phyloP scores from a whole-genome alignment of 2,113 vertebrate species.

The Rattus norvegicus region DNA sequence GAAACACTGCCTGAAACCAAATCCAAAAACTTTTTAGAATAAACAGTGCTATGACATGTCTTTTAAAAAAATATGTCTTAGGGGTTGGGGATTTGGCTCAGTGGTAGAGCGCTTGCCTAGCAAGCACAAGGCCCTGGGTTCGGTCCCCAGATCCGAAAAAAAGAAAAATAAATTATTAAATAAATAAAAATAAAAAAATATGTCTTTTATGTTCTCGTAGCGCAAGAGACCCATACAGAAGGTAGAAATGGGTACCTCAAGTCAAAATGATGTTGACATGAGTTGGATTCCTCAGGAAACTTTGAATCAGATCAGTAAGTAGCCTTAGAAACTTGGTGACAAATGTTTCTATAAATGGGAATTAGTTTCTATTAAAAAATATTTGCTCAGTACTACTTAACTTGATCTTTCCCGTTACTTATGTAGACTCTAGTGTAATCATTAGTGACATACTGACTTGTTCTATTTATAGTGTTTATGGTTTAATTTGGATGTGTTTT shows the following conservation, averaged over 20 bases:
- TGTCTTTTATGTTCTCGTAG: conserved; percentile 82
- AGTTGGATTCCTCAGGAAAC: conserved; percentile 99
- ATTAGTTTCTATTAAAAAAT: conserved; percentile 31
- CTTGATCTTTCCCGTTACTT: not conserved
- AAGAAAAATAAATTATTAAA: no score
- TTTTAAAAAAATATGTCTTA: not conserved
- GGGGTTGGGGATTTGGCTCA: no score
- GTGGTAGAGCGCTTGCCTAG: no score
- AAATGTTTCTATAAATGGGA: conserved; percentile 11
- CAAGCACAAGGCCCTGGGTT: no score
- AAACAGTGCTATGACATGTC: not conserved
- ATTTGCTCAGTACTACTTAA: not conserved
- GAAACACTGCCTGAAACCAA: not conserved
- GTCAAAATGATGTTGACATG: conserved; percentile 97
- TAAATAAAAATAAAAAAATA: not conserved
- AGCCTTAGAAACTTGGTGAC: not conserved
- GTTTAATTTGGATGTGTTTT: conserved; percentile 8
- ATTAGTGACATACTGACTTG: not conserved
- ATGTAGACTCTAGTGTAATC: not conserved
- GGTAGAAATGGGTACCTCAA: conserved; percentile 97
- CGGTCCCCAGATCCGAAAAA: no score
- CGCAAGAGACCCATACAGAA: conserved; percentile 95
- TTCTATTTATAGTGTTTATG: not conserved
- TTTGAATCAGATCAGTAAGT: conserved; percentile 99
- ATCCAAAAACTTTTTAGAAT: not conserved